Percentiles rank a stretch among this genome's conserved stretches.
Evolutionary conservation across 1,140 invertebrate species (phyloP).

Genomic region (Drosophila baimaii): DNA sequence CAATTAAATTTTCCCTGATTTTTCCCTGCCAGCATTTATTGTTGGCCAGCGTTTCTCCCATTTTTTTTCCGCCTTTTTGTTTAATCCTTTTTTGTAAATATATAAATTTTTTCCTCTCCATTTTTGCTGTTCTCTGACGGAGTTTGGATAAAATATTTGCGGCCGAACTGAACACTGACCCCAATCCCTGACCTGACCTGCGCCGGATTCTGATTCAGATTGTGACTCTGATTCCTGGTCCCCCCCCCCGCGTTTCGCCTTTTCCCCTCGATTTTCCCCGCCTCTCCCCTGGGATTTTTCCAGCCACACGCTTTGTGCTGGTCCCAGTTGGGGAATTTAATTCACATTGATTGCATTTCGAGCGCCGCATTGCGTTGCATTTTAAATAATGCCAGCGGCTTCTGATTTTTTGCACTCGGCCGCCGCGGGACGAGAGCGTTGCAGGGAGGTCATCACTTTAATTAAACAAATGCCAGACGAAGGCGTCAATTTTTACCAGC

Average conservation of each 20-base stretch:
- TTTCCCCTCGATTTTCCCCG: neutral
- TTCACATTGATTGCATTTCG: constrained; percentile 81
- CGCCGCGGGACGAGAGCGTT: constrained; percentile 15
- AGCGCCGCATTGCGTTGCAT: constrained; percentile 80
- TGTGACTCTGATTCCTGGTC: constrained; percentile 38
- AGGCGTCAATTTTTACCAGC: constrained; percentile 58
- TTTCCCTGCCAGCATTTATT: constrained; percentile 15
- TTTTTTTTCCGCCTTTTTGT: constrained; percentile 12
- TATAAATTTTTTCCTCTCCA: constrained; percentile 17
- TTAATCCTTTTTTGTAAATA: constrained; percentile 50
- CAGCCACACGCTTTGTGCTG: constrained; percentile 42
- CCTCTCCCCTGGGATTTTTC: constrained; percentile 1
- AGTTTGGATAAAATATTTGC: constrained; percentile 68
- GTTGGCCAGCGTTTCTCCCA: constrained; percentile 4
- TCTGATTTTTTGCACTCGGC: constrained; percentile 49
- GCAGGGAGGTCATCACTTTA: constrained; percentile 67
- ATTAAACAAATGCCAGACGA: constrained; percentile 77
- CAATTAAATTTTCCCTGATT: constrained; percentile 69
- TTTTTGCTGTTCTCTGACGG: constrained; percentile 33
- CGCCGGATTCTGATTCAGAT: constrained; percentile 49
- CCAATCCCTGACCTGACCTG: constrained; percentile 48
- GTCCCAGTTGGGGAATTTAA: constrained; percentile 72
- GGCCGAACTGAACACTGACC: constrained; percentile 62
- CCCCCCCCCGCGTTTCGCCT: neutral
- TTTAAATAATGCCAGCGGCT: constrained; percentile 81